These are phyloP conservation scores for Ephestia elutella DNA, from an alignment of 1,140 invertebrate species.

Conservation along the genomic window DNA sequence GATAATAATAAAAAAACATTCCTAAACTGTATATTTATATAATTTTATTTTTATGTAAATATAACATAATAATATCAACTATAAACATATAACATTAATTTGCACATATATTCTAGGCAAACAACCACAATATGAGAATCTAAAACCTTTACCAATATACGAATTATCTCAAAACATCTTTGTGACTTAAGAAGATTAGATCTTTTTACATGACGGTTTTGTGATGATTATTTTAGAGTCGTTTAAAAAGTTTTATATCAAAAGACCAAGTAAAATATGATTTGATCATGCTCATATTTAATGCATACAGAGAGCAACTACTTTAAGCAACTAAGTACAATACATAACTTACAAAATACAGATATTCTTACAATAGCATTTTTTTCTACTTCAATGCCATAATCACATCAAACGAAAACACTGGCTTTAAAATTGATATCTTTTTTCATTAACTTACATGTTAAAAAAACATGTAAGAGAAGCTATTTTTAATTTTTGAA, in stretches of 20 bases:
- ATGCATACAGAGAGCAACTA: neutral
- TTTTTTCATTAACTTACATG: too few relatives aligned
- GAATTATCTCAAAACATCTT: too few relatives aligned
- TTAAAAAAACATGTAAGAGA: too few relatives aligned
- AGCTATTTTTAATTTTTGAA: too few relatives aligned
- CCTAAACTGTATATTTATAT: neutral
- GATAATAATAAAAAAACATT: too few relatives aligned
- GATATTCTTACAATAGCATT: neutral
- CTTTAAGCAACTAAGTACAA: slow-evolving; percentile 3
- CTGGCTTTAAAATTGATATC: neutral
- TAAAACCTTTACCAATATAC: neutral
- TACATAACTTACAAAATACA: neutral
- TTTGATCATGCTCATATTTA: neutral
- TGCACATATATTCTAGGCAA: slow-evolving; percentile 8
- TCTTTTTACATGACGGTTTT: too few relatives aligned
- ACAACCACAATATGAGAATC: neutral
- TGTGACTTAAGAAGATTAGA: too few relatives aligned
- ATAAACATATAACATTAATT: slow-evolving; percentile 10
- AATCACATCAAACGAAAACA: neutral
- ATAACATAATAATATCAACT: slow-evolving; percentile 7
- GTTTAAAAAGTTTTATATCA: neutral
- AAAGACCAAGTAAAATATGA: neutral
- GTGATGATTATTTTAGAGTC: neutral
- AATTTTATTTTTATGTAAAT: neutral
- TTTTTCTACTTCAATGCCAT: neutral